These are phyloP conservation scores for Cygnus olor DNA, from an alignment of 2,797 vertebrate species.

Conservation along the genomic window DNA sequence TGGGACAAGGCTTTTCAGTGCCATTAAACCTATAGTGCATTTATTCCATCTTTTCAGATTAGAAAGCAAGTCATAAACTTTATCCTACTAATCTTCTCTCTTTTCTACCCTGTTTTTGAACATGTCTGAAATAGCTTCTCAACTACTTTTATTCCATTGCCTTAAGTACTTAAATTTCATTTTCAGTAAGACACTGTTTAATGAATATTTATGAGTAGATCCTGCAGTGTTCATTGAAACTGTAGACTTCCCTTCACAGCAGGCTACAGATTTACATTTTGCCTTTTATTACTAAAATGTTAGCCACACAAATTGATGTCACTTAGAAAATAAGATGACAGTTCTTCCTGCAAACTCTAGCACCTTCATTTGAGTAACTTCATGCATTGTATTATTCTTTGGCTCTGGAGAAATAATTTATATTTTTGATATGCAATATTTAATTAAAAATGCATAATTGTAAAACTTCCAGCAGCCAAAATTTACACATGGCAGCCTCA, in stretches of 20 bases:
- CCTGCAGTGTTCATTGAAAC: conserved; percentile 76
- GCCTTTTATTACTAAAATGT: conserved; percentile 77
- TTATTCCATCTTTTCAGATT: neutral
- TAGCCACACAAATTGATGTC: conserved; percentile 78
- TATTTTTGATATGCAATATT: conserved; percentile 58
- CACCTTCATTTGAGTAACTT: conserved; percentile 47
- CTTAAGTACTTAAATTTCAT: conserved; percentile 80
- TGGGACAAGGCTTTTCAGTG: neutral
- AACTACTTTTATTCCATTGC: conserved; percentile 76
- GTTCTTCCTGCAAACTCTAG: conserved; percentile 51
- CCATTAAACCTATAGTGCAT: conserved; percentile 5
- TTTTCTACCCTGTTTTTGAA: conserved; percentile 35
- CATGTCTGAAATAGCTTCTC: conserved; percentile 64
- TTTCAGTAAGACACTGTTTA: conserved; percentile 78
- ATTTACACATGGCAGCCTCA: neutral
- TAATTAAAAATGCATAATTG: conserved; percentile 53
- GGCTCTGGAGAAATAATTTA: conserved; percentile 20
- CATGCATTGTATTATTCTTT: neutral
- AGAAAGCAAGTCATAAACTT: conserved; percentile 12
- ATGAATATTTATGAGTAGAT: conserved; percentile 84
- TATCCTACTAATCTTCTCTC: neutral
- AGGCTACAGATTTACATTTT: conserved; percentile 78
- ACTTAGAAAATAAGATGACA: conserved; percentile 74
- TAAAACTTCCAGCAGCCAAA: conserved; percentile 25
- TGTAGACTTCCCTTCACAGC: conserved; percentile 76